Conservation (phyloP, 1,140 invertebrate species). For the Coptotermes formosanus region DNA sequence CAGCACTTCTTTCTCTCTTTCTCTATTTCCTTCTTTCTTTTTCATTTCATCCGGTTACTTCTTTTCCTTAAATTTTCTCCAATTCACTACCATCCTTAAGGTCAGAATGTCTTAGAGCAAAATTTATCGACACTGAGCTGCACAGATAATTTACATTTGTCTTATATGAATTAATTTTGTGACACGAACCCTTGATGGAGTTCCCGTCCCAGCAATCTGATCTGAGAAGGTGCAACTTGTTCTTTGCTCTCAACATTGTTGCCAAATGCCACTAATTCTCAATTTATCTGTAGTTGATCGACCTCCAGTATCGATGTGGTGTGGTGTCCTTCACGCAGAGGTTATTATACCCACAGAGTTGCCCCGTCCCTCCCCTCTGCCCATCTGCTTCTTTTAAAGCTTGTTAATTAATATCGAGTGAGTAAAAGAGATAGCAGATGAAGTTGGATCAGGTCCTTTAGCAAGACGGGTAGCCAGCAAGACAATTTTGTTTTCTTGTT, state of each 20-base stretch:
- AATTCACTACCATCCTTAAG: not conserved
- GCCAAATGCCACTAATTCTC: constrained; percentile 10
- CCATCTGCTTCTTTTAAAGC: not conserved
- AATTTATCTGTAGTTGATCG: constrained; percentile 16
- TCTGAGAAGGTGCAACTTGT: not conserved
- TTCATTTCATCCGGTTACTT: not conserved
- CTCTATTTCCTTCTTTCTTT: not conserved
- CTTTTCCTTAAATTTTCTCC: not conserved
- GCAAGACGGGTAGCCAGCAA: not conserved
- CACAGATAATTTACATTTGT: no score
- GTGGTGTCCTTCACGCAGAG: not conserved
- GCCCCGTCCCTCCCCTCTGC: not conserved
- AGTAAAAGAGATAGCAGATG: constrained; percentile 7
- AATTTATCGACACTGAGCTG: no score
- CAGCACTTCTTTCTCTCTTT: not conserved
- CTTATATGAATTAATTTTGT: no score
- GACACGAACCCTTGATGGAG: no score
- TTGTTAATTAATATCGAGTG: constrained; percentile 17
- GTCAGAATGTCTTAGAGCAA: no score
- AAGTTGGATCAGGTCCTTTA: constrained; percentile 18
- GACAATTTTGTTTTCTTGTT: not conserved
- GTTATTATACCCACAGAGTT: not conserved
- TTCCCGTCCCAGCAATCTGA: not conserved
- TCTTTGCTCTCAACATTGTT: not conserved
- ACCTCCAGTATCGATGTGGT: not conserved